Conservation (phyloP, 1,140 invertebrate genomes). For the Scaptomyza hsui region DNA sequence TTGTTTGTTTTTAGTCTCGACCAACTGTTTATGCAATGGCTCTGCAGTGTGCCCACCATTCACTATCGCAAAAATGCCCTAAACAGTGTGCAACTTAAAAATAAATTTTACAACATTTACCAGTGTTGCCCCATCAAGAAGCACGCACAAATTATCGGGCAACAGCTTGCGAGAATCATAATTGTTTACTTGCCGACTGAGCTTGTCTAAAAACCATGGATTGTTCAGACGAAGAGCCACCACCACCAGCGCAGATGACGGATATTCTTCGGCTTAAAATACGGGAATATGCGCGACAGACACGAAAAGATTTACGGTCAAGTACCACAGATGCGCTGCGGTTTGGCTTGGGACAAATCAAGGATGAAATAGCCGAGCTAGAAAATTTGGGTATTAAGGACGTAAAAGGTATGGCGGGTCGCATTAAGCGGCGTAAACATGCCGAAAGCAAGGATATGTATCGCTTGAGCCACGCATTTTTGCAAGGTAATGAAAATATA, state of each 20-base stretch:
- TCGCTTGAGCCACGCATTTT: slow-evolving; percentile 69
- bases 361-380: slow-evolving; percentile 56
- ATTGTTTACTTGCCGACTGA: background rate
- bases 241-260: background rate
- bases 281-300: slow-evolving; percentile 53
- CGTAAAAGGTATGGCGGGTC: slow-evolving; percentile 56
- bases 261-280: slow-evolving; percentile 58
- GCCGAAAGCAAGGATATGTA: slow-evolving; percentile 71
- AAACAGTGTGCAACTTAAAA: background rate
- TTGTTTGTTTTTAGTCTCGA: slow-evolving; percentile 13
- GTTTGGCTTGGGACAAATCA: slow-evolving; percentile 72
- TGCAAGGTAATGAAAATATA: slow-evolving; percentile 69
- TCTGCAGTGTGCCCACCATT: background rate
- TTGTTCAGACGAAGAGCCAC: background rate
- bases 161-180: slow-evolving; percentile 20
- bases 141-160: background rate
- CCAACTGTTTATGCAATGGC: slow-evolving; percentile 65
- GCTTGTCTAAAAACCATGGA: slow-evolving; percentile 20
- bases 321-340: slow-evolving; percentile 63
- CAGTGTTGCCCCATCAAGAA: slow-evolving; percentile 11
- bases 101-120: background rate
- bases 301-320: slow-evolving; percentile 53
- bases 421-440: slow-evolving; percentile 79
- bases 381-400: slow-evolving; percentile 68
- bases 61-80: background rate